Evolutionary conservation across 2,797 vertebrate genomes (phyloP).

Genomic region (Hydrolagus colliei): DNA sequence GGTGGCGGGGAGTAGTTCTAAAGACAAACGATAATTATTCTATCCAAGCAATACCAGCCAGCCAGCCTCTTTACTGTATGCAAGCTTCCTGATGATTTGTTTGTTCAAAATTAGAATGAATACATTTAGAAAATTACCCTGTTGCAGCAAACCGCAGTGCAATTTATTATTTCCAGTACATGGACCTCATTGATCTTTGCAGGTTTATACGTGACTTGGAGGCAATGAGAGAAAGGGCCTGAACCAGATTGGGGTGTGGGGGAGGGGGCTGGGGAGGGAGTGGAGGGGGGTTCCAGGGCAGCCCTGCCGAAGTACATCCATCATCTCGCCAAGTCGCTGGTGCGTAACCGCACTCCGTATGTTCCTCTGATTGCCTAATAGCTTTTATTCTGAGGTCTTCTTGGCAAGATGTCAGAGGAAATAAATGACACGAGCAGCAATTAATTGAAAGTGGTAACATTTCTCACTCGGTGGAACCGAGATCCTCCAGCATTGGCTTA

Average conservation of each 20-base stretch:
- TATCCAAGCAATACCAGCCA: neutral
- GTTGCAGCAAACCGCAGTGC: neutral
- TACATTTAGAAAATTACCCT: neutral
- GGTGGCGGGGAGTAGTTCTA: neutral
- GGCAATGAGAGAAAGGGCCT: too few species aligned
- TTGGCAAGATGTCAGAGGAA: neutral
- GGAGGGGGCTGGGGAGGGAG: too few species aligned
- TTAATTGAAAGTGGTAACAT: neutral
- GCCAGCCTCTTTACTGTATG: neutral
- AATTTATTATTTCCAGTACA: neutral
- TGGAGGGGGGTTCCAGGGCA: neutral
- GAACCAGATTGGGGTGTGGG: too few species aligned
- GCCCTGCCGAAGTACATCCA: neutral
- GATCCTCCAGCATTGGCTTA: neutral
- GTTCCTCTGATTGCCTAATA: constrained; percentile 41
- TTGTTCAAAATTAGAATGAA: neutral
- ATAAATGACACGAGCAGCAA: neutral
- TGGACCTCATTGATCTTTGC: too few species aligned
- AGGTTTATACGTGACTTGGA: too few species aligned
- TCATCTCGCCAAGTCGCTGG: constrained; percentile 22
- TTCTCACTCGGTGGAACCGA: neutral
- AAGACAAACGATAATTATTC: neutral
- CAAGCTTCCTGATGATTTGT: neutral
- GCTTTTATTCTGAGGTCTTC: constrained; percentile 6
- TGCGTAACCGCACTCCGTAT: constrained; percentile 42